phyloP scores from a whole-genome alignment of 2,888 invertebrate genomes.

The Pimpla rufipes region DNA sequence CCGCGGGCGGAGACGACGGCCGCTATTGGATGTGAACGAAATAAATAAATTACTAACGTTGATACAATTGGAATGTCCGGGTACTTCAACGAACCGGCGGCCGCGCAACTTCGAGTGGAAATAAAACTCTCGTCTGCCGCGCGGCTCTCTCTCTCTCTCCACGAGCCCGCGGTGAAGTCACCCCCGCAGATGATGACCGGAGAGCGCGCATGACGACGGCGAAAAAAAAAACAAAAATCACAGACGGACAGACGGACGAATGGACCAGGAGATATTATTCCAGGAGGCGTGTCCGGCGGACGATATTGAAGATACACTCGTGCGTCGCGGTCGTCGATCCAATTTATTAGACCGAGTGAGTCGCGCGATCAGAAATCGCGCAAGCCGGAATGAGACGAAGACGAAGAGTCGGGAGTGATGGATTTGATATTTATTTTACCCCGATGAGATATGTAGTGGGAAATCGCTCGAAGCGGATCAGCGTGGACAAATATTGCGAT shows the following conservation, averaged over 20 bases:
- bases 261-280: conserved; percentile 48
- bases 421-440: conserved; percentile 38
- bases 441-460: background rate
- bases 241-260: conserved; percentile 29
- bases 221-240: conserved; percentile 27
- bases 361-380: conserved; percentile 5
- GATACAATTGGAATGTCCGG: conserved; percentile 73
- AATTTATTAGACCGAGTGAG: conserved; percentile 53
- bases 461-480: background rate
- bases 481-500: conserved; percentile 9
- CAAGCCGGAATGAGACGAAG: conserved; percentile 12
- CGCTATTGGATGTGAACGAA: conserved; percentile 44
- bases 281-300: conserved; percentile 24
- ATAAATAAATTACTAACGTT: conserved; percentile 78
- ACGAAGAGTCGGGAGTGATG: background rate
- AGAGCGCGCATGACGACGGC: background rate
- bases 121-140: conserved; percentile 48
- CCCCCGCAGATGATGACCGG: background rate
- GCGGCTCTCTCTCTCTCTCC: background rate
- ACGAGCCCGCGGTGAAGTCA: background rate
- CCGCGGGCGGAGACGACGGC: conserved; percentile 15
- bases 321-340: conserved; percentile 28
- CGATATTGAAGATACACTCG: conserved; percentile 48
- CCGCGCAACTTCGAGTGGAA: conserved; percentile 27
- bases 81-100: conserved; percentile 7